Evolutionary conservation across 2,888 invertebrate genomes (phyloP), one percentile per base, ranked within the genome.

Genomic region (Drymonia ruficornis): DNA sequence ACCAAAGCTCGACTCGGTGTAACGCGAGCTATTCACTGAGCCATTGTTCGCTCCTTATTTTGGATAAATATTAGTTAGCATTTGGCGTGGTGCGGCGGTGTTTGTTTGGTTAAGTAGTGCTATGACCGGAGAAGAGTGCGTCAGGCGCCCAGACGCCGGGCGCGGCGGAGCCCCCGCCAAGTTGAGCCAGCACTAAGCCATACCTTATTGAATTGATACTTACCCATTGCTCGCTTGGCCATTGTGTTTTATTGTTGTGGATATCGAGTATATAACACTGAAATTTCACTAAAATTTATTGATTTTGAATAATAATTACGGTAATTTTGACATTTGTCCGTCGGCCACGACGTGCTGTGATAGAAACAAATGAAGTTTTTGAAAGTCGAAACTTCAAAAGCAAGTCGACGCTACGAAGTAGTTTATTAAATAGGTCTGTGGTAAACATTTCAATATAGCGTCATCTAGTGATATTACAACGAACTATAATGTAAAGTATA

Each of bases 161-260:
- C 16, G 2, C n/a, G 16, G 40, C n/a, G 4, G 40, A 4, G 40
- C 40, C 16, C 15, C 40, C 9, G 16, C 11, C 40, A 36, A 34
- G 36, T 13, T 3, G n/a, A 3, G 1, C n/a, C 3, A 9, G 1
- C 11, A 11, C 40, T 7, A n/a, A 40, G 1, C 6, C 31, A 36
- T 13, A 36, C 36, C 3, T 36, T 11, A 31, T 31, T 9, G 4
- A n/a, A 4, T 4, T n/a, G n/a, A 36, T 13, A 75, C 81, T 83
- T 48, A 87, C 87, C 87, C 56, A 87, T 63, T 12, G 86, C 83
- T 74, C 73, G 86, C 60, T 71, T 78, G 31, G 85, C 67, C 78
- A 84, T 85, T 57, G 44, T 74, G 67, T 55, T 55, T 42, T 43
- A 50, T 60, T 45, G 45, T 45, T 45, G 28, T 5, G n/a, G 16